Percentiles rank a stretch among this genome's conserved stretches.
Conservation (phyloP, 2,797 vertebrate genomes). For the Melanotaenia trifasciata region DNA sequence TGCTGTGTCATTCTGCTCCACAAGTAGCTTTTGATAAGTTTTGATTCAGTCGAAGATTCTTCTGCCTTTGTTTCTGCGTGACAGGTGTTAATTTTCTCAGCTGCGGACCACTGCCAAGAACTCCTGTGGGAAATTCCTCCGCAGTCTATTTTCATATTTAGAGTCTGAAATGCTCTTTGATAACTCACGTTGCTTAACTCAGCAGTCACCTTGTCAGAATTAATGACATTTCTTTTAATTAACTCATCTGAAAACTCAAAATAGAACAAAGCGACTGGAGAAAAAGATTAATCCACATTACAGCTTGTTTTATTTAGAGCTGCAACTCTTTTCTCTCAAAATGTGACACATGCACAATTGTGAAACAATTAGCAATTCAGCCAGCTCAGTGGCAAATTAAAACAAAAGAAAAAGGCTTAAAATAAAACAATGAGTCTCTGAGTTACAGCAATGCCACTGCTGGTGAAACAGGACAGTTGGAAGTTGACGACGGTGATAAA, state of each 20-base stretch:
- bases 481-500: background rate
- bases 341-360: background rate
- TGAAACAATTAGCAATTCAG: too few relatives aligned
- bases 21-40: constrained; percentile 20
- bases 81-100: constrained; percentile 43
- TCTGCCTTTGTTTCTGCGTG: constrained; percentile 17
- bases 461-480: background rate
- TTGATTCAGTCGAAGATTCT: constrained; percentile 25
- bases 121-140: constrained; percentile 18
- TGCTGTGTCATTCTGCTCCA: background rate
- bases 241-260: background rate
- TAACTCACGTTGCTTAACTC: constrained; percentile 10
- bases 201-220: constrained; percentile 25
- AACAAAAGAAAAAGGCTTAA: too few relatives aligned
- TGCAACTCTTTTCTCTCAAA: background rate
- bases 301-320: background rate
- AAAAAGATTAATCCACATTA: background rate
- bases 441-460: background rate
- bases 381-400: background rate
- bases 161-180: constrained; percentile 14
- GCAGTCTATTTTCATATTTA: constrained; percentile 10
- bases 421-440: background rate
- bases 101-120: background rate
- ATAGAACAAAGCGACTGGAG: constrained; percentile 10
- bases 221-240: constrained; percentile 9